These are phyloP conservation scores for Yponomeuta malinellus DNA, from an alignment of 2,888 invertebrate genomes.

Conservation along the genomic window DNA sequence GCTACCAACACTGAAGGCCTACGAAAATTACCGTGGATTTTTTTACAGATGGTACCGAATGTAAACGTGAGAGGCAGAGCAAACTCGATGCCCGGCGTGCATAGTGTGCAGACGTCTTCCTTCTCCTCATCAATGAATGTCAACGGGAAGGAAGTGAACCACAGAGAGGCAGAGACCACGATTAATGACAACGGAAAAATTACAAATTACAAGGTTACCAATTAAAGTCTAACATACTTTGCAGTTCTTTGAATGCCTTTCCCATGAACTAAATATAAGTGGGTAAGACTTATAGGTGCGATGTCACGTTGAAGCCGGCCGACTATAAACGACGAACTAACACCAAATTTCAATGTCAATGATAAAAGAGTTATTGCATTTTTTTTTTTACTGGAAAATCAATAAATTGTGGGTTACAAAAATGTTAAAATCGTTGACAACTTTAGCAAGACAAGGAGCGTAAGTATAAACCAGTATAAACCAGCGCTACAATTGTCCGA, in stretches of 20 bases:
- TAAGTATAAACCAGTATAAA: too few relatives aligned
- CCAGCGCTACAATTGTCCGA: too few relatives aligned
- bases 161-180: slow-evolving; percentile 78
- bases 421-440: too few relatives aligned
- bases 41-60: slow-evolving; percentile 66
- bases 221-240: slow-evolving; percentile 27
- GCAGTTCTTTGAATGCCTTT: not conserved
- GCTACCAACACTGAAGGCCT: not conserved
- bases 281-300: too few relatives aligned
- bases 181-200: slow-evolving; percentile 85
- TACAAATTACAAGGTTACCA: slow-evolving; percentile 74
- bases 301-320: too few relatives aligned
- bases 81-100: slow-evolving; percentile 22
- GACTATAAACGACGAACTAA: too few relatives aligned
- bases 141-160: slow-evolving; percentile 74
- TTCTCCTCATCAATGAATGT: slow-evolving; percentile 74
- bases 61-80: slow-evolving; percentile 50
- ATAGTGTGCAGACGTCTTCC: slow-evolving; percentile 79
- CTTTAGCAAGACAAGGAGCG: too few relatives aligned
- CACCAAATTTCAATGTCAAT: too few relatives aligned
- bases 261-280: too few relatives aligned
- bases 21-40: slow-evolving; percentile 24
- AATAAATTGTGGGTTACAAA: too few relatives aligned
- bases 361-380: too few relatives aligned
- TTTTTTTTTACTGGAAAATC: too few relatives aligned